Conservation (phyloP, 2,888 invertebrate genomes). For the Synanthedon formicaeformis region DNA sequence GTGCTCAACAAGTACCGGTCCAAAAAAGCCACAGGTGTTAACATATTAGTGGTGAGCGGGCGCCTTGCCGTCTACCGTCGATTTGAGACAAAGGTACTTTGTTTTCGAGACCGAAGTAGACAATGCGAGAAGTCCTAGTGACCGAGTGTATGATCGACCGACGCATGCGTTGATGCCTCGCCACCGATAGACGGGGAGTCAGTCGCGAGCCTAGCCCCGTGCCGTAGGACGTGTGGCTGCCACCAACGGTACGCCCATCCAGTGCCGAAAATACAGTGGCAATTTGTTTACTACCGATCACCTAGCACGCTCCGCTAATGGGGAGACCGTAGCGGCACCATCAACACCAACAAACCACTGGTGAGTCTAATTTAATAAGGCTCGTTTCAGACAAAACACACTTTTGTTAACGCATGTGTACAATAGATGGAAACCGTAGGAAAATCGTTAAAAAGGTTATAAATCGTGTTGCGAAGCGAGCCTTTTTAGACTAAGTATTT, state of each 20-base stretch:
- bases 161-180: conserved; percentile 43
- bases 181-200: conserved; percentile 20
- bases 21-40: neutral
- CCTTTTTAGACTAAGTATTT: too few species aligned
- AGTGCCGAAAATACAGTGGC: conserved; percentile 19
- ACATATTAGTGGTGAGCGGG: conserved; percentile 16
- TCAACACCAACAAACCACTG: conserved; percentile 2
- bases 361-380: neutral
- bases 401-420: neutral
- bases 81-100: conserved; percentile 54
- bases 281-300: conserved; percentile 32
- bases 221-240: conserved; percentile 32
- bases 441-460: neutral
- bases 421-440: neutral
- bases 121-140: conserved; percentile 47
- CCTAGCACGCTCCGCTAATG: conserved; percentile 24
- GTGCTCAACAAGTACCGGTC: neutral
- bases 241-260: neutral
- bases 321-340: conserved; percentile 2
- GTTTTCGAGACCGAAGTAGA: conserved; percentile 40
- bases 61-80: conserved; percentile 55
- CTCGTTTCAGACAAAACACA: neutral
- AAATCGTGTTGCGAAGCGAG: neutral
- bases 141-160: conserved; percentile 66
- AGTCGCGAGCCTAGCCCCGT: conserved; percentile 42